Percentiles rank a stretch among this genome's conserved stretches.
These are phyloP conservation scores for Creontiades dilutus DNA, from an alignment of 2,888 invertebrate genomes.

Conservation along the genomic window DNA sequence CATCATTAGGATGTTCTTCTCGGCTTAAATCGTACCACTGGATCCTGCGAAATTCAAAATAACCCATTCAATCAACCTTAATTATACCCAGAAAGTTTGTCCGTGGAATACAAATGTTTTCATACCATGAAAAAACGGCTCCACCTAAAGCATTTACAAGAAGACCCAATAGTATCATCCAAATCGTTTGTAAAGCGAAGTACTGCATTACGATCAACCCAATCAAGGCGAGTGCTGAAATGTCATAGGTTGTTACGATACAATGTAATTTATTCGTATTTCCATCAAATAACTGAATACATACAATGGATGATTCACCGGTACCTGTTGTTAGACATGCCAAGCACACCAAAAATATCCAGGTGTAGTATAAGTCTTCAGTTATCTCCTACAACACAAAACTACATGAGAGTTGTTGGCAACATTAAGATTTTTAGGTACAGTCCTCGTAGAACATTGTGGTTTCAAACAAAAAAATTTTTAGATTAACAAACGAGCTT, in stretches of 20 bases:
- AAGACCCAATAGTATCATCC: conserved; percentile 19
- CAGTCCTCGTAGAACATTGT: background rate
- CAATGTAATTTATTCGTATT: too few species aligned
- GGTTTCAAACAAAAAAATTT: too few species aligned
- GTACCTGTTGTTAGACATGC: background rate
- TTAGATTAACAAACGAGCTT: too few species aligned
- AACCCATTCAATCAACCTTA: background rate
- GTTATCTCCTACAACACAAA: background rate
- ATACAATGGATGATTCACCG: background rate
- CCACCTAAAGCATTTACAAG: background rate
- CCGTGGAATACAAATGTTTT: background rate
- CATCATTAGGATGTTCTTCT: background rate
- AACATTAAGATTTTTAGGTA: background rate
- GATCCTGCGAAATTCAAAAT: background rate
- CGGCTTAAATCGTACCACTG: background rate
- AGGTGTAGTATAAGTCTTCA: background rate
- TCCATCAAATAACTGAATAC: too few species aligned
- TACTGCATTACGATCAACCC: background rate
- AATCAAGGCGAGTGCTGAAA: background rate
- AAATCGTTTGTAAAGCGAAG: background rate
- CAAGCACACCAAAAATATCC: background rate
- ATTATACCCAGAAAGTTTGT: background rate
- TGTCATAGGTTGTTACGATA: too few species aligned
- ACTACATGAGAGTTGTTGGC: background rate
- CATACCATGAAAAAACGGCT: background rate